phyloP scores from a whole-genome alignment of 2,797 vertebrate species.

The Rhinogobio ventralis region DNA sequence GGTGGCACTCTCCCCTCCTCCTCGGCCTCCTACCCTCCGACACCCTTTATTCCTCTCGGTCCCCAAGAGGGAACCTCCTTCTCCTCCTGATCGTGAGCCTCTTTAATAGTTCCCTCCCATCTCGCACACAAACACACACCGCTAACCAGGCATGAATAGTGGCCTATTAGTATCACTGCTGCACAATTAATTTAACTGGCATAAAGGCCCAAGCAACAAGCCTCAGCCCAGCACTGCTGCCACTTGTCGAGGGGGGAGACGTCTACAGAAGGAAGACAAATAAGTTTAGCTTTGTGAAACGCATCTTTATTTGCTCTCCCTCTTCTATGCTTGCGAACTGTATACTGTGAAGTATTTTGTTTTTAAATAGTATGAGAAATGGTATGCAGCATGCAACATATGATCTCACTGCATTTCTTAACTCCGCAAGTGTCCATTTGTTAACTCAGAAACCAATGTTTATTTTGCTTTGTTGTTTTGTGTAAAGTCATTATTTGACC shows the following conservation, averaged over 20 bases:
- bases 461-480: neutral
- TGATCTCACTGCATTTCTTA: neutral
- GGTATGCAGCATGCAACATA: neutral
- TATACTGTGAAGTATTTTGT: neutral
- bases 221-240: constrained; percentile 65
- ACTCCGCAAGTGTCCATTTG: neutral
- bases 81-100: constrained; percentile 73
- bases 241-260: constrained; percentile 75
- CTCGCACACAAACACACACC: constrained; percentile 74
- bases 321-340: neutral
- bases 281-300: neutral
- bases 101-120: constrained; percentile 72
- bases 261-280: constrained; percentile 23
- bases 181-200: constrained; percentile 75
- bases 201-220: constrained; percentile 67
- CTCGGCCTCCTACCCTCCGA: constrained; percentile 41
- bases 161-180: constrained; percentile 81
- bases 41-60: constrained; percentile 67
- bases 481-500: neutral
- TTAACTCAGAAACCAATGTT: neutral
- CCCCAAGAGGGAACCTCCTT: constrained; percentile 51
- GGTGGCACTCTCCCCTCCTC: constrained; percentile 42
- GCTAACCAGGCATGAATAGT: constrained; percentile 80
- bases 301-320: neutral
- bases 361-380: neutral